Conservation (phyloP, 2,797 vertebrate species). For the Amphiprion clarkii region DNA sequence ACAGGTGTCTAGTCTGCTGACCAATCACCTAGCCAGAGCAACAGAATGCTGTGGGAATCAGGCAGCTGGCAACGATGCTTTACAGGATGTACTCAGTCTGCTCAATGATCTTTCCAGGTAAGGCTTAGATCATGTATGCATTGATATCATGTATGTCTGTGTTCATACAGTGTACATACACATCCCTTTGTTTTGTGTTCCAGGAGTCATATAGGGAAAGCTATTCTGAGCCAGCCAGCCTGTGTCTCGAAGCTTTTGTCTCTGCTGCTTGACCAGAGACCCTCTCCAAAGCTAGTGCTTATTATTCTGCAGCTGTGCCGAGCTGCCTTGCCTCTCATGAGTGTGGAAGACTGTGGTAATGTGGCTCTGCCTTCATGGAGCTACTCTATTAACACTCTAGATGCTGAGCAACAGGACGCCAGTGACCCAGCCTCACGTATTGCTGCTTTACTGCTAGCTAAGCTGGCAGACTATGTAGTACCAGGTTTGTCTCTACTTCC, state of each 20-base stretch:
- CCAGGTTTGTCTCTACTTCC: constrained; percentile 87
- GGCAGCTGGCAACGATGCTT: constrained; percentile 96
- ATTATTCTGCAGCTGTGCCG: constrained; percentile 98
- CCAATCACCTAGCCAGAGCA: constrained; percentile 96
- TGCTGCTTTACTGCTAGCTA: constrained; percentile 94
- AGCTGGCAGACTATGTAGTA: constrained; percentile 97
- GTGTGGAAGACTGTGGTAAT: constrained; percentile 97
- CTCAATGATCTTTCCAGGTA: constrained; percentile 98
- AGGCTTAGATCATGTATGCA: constrained; percentile 1
- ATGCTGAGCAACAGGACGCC: constrained; percentile 94
- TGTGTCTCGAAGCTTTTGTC: constrained; percentile 99
- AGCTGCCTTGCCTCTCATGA: constrained; percentile 97
- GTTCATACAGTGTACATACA: neutral
- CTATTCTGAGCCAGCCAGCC: constrained; percentile 98
- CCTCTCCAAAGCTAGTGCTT: constrained; percentile 98
- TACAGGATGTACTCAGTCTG: constrained; percentile 97
- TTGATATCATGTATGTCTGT: constrained; percentile 1
- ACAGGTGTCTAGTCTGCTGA: constrained; percentile 97
- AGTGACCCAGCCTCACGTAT: constrained; percentile 97
- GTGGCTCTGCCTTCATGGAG: constrained; percentile 98
- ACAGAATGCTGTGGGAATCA: constrained; percentile 98
- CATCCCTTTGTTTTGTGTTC: constrained; percentile 30
- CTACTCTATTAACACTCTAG: constrained; percentile 93
- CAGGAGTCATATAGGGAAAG: constrained; percentile 99
- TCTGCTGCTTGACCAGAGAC: constrained; percentile 96